A percentile compares a stretch with the other conserved stretches of the same genome.
Conservation (phyloP, 2,888 invertebrate genomes). For the Acanthosoma haemorrhoidale region DNA sequence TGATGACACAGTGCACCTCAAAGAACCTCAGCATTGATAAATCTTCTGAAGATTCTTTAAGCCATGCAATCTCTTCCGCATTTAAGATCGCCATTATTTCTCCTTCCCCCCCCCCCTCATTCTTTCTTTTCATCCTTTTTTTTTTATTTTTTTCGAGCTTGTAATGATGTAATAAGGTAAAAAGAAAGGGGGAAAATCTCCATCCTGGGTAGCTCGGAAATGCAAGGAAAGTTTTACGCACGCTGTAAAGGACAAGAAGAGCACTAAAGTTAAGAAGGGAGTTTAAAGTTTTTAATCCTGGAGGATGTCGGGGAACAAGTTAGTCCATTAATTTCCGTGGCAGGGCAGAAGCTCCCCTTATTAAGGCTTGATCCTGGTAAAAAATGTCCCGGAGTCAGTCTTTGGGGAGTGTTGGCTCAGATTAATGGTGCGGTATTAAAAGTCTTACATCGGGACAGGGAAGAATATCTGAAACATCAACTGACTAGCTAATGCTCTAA, state of each 20-base stretch:
- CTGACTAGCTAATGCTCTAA: too few species aligned
- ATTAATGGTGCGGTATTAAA: slow-evolving; percentile 21
- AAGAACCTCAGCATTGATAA: neutral
- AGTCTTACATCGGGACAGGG: neutral
- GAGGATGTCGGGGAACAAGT: slow-evolving; percentile 23
- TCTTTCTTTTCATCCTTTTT: neutral
- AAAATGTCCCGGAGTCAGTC: slow-evolving; percentile 8
- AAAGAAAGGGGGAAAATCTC: neutral
- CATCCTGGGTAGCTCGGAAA: neutral
- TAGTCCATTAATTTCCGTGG: slow-evolving; percentile 27
- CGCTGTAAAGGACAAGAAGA: slow-evolving; percentile 11
- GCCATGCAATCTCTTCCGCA: neutral
- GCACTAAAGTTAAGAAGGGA: slow-evolving; percentile 4
- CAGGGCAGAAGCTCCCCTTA: slow-evolving; percentile 8
- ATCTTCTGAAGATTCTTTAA: neutral
- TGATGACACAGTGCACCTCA: too few species aligned
- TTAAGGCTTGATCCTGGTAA: slow-evolving; percentile 18
- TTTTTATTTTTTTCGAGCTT: slow-evolving; percentile 5
- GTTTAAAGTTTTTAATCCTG: slow-evolving; percentile 29
- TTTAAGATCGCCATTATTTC: neutral
- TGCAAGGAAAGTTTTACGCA: neutral
- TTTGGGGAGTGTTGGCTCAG: neutral
- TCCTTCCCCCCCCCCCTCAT: neutral
- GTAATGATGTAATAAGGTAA: slow-evolving; percentile 17
- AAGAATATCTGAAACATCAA: neutral